Percentiles rank a stretch among this genome's conserved stretches.
These are phyloP conservation scores for Lycodopsis pacificus DNA, from an alignment of 2,797 vertebrate genomes.

Conservation along the genomic window DNA sequence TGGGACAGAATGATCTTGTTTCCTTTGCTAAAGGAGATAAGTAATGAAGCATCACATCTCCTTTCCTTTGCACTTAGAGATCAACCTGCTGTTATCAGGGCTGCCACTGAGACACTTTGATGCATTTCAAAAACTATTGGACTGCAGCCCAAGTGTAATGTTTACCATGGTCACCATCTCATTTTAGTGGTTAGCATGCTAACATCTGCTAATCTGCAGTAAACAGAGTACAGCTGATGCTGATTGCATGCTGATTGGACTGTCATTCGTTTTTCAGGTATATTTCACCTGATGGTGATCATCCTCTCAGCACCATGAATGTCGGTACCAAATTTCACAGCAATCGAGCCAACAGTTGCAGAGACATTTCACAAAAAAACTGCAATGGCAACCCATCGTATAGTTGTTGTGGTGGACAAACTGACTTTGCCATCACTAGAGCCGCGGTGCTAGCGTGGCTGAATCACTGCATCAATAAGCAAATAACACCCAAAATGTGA, in stretches of 20 bases:
- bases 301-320: neutral
- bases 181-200: neutral
- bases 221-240: neutral
- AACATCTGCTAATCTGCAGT: neutral
- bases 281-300: neutral
- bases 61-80: too few relatives aligned
- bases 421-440: neutral
- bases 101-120: neutral
- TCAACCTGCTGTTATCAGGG: neutral
- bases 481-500: neutral
- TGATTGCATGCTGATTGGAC: neutral
- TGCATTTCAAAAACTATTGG: neutral
- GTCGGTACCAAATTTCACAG: neutral
- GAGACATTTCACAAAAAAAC: neutral
- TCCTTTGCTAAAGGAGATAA: neutral
- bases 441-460: neutral
- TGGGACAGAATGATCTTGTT: neutral
- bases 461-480: neutral
- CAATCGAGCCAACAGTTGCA: neutral
- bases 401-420: neutral
- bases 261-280: neutral
- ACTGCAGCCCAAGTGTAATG: neutral
- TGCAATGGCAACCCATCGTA: neutral
- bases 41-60: too few relatives aligned
- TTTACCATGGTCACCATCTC: neutral